Conservation (phyloP, 2,888 invertebrate species). For the Eilema sororculum region DNA sequence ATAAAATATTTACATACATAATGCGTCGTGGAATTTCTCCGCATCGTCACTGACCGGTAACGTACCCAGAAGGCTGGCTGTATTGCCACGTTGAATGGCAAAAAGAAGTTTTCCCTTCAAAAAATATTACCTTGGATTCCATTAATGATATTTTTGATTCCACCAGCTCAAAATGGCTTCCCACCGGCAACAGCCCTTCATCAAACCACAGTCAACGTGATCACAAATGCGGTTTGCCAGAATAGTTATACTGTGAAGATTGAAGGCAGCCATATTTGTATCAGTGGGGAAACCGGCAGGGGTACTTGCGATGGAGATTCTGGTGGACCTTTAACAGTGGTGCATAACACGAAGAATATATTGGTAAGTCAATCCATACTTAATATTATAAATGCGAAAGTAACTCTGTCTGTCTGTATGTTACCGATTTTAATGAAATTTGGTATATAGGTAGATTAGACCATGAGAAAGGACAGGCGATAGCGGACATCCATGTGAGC, state of each 20-base stretch:
- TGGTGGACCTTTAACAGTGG: slow-evolving; percentile 71
- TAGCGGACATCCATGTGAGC: no score
- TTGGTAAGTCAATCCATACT: slow-evolving; percentile 59
- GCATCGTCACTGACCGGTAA: no score
- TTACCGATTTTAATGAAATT: no score
- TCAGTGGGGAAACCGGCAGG: slow-evolving; percentile 70
- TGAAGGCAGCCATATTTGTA: slow-evolving; percentile 78
- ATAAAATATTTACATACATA: no score
- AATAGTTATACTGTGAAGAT: slow-evolving; percentile 69
- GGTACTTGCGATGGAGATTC: slow-evolving; percentile 83
- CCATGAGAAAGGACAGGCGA: no score
- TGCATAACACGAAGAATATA: slow-evolving; percentile 58
- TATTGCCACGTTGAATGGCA: no score
- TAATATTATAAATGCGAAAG: no score
- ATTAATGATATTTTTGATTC: slow-evolving; percentile 20
- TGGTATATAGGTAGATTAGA: no score
- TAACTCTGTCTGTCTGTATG: no score
- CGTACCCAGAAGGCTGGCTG: no score
- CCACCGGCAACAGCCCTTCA: slow-evolving; percentile 43
- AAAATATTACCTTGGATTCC: background rate
- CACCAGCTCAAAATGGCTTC: slow-evolving; percentile 62
- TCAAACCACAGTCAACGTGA: slow-evolving; percentile 58
- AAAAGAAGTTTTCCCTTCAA: no score
- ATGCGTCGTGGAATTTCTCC: no score
- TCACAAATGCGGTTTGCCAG: slow-evolving; percentile 77